Conservation (phyloP, 2,113 vertebrate genomes). For the Coptodon rendalli region DNA sequence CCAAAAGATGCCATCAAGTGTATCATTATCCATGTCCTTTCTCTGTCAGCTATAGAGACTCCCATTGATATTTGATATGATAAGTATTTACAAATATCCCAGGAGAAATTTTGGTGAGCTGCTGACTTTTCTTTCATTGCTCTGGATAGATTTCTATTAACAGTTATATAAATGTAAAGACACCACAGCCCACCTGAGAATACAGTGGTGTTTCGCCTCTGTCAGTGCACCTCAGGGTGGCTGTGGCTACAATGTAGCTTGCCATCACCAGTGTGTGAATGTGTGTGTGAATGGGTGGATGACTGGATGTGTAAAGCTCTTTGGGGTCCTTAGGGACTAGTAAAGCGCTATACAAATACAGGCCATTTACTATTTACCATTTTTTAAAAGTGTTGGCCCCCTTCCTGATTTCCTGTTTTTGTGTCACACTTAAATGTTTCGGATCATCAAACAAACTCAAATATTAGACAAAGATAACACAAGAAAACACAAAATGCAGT, state of each 20-base stretch:
- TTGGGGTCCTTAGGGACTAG: too few relatives aligned
- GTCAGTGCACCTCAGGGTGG: too few relatives aligned
- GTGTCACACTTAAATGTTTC: background rate
- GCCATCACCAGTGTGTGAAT: too few relatives aligned
- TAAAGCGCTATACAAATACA: too few relatives aligned
- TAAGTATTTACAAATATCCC: background rate
- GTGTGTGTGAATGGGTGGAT: too few relatives aligned
- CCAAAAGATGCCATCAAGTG: background rate
- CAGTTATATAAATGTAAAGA: background rate
- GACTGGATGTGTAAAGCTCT: too few relatives aligned
- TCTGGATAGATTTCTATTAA: background rate
- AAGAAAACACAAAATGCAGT: background rate
- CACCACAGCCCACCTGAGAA: background rate
- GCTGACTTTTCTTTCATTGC: background rate
- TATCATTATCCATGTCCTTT: background rate
- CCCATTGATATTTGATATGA: background rate
- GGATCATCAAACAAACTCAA: background rate
- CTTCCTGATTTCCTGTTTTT: background rate
- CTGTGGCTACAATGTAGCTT: too few relatives aligned
- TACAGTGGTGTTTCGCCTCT: background rate
- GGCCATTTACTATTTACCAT: too few relatives aligned
- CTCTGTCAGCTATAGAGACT: background rate
- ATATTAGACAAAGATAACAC: background rate
- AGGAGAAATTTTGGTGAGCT: background rate
- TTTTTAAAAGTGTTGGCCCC: background rate